These are phyloP conservation scores for Lathamus discolor DNA, from an alignment of 2,113 vertebrate genomes.

Conservation along the genomic window DNA sequence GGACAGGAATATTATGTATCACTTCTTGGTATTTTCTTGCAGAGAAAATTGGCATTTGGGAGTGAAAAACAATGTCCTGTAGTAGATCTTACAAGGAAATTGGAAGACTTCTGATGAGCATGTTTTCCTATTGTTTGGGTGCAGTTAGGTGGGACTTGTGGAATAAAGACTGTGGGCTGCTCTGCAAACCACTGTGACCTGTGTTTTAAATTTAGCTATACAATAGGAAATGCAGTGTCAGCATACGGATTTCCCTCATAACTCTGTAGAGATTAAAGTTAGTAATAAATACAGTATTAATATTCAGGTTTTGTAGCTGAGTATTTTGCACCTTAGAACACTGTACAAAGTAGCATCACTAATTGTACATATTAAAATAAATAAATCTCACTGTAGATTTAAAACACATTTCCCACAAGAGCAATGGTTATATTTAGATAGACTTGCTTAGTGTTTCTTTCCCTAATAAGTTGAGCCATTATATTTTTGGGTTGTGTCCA, in stretches of 20 bases:
- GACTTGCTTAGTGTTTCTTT: not conserved
- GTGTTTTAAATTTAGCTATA: not conserved
- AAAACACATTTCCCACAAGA: not conserved
- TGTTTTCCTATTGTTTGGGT: not conserved
- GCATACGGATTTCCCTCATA: not conserved
- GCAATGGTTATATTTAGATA: not conserved
- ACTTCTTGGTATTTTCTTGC: not conserved
- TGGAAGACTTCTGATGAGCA: rapidly evolving
- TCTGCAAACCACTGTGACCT: not conserved
- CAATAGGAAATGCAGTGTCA: not conserved
- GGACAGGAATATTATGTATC: not conserved
- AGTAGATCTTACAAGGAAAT: not conserved
- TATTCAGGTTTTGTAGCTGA: not conserved
- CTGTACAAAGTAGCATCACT: not conserved
- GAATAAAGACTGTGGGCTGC: not conserved
- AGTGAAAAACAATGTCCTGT: not conserved
- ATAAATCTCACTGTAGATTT: not conserved
- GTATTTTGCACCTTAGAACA: not conserved
- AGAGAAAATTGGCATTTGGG: not conserved
- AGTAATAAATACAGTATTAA: not conserved
- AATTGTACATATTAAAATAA: not conserved
- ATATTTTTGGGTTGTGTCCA: not conserved
- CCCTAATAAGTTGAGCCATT: not conserved
- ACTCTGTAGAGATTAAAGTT: not conserved
- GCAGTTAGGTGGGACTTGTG: not conserved